Evolutionary conservation across 2,797 vertebrate species (phyloP), one percentile per base, ranked within the genome.

Genomic region (Typhlichthys eigenmanni): DNA sequence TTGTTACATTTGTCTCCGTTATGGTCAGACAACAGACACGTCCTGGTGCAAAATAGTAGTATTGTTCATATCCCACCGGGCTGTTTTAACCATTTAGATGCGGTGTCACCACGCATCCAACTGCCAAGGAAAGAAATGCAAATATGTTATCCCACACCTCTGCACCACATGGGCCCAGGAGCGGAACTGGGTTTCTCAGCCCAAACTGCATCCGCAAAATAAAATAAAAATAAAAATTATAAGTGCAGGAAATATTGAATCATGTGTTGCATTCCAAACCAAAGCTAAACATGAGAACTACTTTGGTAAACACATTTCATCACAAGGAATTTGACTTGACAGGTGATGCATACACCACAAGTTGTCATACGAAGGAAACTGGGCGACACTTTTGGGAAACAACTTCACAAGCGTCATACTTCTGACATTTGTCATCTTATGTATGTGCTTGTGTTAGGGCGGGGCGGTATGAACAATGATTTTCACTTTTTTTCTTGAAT

Each of bases 401-500:
- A 38, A n/a, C 45, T 38, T 3, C 53, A 58, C 73, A 45, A 45
- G 46, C 24, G 47, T 47, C 38, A 58, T 66, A 66, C 14, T 59
- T 38, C 7, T 38, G 34, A 38, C 34, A 38, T 24, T 24, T 24
- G 24, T 24, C 24, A 24, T 24, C 24, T 24, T 24, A 3, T 24
- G 24, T 24, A 24, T 24, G 24, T 24, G 24, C 24, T 24, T 24
- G 24, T 24, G 24, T 24, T 24, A 24, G 24, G 24, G 3, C 3
- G 24, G 24, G 24, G 24, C 24, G 3, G 24, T 24, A 24, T 24
- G 24, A 24, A 24, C 24, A 24, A 24, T 3, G 24, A 24, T 24
- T 24, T 19, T 19, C 19, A 19, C 19, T 19, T 19, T 19, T 19
- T 19, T 19, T 19, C 19, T 2, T 19, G 19, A 19, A 19, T 19